Evolutionary conservation across 2,113 vertebrate species (phyloP).

Genomic region (Anarrhichthys ocellatus): DNA sequence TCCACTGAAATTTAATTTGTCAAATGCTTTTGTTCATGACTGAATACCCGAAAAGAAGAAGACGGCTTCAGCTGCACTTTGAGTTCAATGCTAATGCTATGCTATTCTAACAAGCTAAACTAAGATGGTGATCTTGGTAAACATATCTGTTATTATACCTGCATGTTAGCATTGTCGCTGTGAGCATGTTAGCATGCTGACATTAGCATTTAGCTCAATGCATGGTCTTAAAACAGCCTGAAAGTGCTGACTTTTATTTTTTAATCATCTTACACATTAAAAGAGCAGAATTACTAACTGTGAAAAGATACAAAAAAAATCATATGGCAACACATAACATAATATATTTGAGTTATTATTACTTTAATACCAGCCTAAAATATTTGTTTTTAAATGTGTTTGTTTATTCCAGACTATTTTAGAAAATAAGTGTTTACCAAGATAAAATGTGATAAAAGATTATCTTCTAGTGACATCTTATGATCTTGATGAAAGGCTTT

Average conservation of each 20-base stretch:
- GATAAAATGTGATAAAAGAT: neutral
- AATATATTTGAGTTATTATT: neutral
- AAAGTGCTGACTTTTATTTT: too few relatives aligned
- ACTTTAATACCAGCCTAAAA: neutral
- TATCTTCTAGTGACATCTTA: neutral
- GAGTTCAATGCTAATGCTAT: neutral
- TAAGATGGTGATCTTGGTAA: neutral
- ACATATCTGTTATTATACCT: neutral
- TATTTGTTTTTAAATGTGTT: neutral
- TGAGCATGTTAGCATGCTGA: neutral
- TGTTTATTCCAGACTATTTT: neutral
- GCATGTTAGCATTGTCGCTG: neutral
- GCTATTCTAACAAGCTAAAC: neutral
- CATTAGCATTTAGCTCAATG: neutral
- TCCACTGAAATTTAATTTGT: neutral
- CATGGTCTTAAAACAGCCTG: neutral
- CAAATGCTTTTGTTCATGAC: neutral
- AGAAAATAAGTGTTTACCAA: neutral
- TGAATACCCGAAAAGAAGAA: neutral
- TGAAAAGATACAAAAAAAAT: neutral
- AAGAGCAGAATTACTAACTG: neutral
- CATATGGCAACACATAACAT: neutral
- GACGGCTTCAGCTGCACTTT: neutral
- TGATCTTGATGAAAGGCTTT: neutral
- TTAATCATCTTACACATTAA: neutral